These are phyloP conservation scores for Hedychridium roseum DNA, from an alignment of 2,888 invertebrate species.

Conservation along the genomic window DNA sequence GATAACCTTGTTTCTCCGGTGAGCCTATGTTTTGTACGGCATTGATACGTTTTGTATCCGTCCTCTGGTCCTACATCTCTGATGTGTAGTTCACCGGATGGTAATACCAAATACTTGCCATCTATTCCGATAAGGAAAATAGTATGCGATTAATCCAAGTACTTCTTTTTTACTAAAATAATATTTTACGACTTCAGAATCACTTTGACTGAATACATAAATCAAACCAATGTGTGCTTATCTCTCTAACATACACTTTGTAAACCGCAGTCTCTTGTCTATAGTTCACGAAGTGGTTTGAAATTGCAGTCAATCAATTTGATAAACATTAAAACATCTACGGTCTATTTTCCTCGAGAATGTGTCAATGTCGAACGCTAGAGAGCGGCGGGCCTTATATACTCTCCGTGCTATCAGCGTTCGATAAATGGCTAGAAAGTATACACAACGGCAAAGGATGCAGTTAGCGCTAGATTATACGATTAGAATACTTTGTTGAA, in stretches of 20 bases:
- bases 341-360: too few relatives aligned
- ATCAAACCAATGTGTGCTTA: neutral
- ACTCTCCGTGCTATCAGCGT: slow-evolving; percentile 31
- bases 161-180: neutral
- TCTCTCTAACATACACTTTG: too few relatives aligned
- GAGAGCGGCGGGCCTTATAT: slow-evolving; percentile 26
- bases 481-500: too few relatives aligned
- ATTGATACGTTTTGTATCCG: slow-evolving; percentile 92
- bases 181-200: neutral
- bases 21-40: slow-evolving; percentile 90
- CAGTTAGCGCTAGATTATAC: too few relatives aligned
- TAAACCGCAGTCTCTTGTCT: too few relatives aligned
- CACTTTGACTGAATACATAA: neutral
- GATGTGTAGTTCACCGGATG: slow-evolving; percentile 94
- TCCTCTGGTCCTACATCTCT: slow-evolving; percentile 94
- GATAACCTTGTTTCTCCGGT: slow-evolving; percentile 93
- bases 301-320: too few relatives aligned
- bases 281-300: too few relatives aligned
- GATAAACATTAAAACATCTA: too few relatives aligned
- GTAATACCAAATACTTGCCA: slow-evolving; percentile 93
- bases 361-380: slow-evolving; percentile 34
- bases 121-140: slow-evolving; percentile 67
- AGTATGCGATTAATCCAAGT: slow-evolving; percentile 20
- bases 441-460: too few relatives aligned
- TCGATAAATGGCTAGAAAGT: slow-evolving; percentile 31